Evolutionary conservation across 2,797 vertebrate genomes (phyloP).

Genomic region (Lagorchestes hirsutus): DNA sequence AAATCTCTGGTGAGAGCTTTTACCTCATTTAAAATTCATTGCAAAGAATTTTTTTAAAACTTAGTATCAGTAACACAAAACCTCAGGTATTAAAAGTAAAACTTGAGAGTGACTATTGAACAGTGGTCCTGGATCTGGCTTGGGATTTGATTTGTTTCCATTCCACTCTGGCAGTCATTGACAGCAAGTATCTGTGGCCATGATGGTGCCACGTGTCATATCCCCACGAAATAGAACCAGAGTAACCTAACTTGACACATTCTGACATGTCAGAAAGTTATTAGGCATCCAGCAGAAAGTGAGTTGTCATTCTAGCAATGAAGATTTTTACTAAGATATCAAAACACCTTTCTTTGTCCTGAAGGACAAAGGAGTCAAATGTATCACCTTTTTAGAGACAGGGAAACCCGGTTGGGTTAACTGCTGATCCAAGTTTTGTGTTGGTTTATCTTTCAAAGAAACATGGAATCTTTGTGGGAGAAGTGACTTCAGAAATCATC

Average conservation of each 20-base stretch:
- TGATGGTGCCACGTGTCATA: not conserved
- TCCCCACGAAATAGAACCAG: slow-evolving; percentile 63
- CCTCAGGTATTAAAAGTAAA: slow-evolving; percentile 84
- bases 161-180: slow-evolving; percentile 70
- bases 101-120: slow-evolving; percentile 76
- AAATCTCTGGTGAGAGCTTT: slow-evolving; percentile 88
- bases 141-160: slow-evolving; percentile 70
- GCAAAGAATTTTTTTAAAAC: slow-evolving; percentile 83
- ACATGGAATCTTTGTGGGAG: not conserved
- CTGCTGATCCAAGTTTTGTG: not conserved
- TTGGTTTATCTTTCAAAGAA: not conserved
- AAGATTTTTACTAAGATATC: slow-evolving; percentile 43
- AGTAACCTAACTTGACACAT: slow-evolving; percentile 61
- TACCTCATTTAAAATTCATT: slow-evolving; percentile 87
- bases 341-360: slow-evolving; percentile 53
- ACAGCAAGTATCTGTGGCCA: slow-evolving; percentile 55
- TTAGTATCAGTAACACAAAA: slow-evolving; percentile 86
- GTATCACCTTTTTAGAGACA: slow-evolving; percentile 39
- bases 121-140: slow-evolving; percentile 68
- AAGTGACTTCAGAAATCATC: not conserved
- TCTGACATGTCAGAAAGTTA: slow-evolving; percentile 67
- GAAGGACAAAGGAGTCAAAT: slow-evolving; percentile 59
- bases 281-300: slow-evolving; percentile 62
- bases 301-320: slow-evolving; percentile 65
- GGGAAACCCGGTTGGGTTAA: not conserved